Conservation (phyloP, 1,140 invertebrate genomes). For the Drosophila parabipectinata region DNA sequence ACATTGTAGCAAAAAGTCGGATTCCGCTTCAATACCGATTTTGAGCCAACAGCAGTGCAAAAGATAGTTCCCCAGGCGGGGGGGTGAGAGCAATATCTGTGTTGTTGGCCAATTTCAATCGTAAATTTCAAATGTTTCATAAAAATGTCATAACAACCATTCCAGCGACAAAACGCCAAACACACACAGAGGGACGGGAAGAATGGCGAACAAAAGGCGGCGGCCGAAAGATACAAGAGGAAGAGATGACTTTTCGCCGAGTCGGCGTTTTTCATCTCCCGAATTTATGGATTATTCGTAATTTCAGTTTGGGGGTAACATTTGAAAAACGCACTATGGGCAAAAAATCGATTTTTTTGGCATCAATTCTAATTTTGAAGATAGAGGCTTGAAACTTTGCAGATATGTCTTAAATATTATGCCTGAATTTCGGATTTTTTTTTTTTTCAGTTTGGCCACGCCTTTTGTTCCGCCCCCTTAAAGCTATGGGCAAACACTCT, state of each 20-base stretch:
- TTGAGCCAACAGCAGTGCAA: constrained; percentile 17
- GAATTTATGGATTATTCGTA: constrained; percentile 75
- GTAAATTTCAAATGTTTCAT: constrained; percentile 83
- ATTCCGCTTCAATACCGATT: constrained; percentile 61
- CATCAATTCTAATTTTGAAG: too few species aligned
- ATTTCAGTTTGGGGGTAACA: not conserved
- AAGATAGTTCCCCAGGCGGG: not conserved
- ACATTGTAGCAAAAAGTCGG: constrained; percentile 30
- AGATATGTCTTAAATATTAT: too few species aligned
- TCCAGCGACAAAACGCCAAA: constrained; percentile 59
- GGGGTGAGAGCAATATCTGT: constrained; percentile 43
- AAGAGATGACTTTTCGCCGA: constrained; percentile 60
- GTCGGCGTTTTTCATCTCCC: constrained; percentile 79
- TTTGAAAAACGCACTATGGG: too few species aligned
- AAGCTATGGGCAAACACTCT: too few species aligned
- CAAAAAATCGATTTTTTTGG: too few species aligned
- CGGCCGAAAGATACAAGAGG: constrained; percentile 39
- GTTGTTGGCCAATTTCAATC: constrained; percentile 62
- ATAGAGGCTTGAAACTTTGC: too few species aligned
- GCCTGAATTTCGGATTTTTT: too few species aligned
- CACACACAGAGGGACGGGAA: constrained; percentile 12
- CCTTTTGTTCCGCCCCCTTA: too few species aligned
- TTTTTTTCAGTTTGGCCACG: too few species aligned
- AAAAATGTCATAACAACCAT: constrained; percentile 83
- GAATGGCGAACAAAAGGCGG: constrained; percentile 43